A percentile compares a stretch with the other conserved stretches of the same genome.
Evolutionary conservation across 2,113 vertebrate species (phyloP).

Genomic region (Boulengeromyrus knoepffleri): DNA sequence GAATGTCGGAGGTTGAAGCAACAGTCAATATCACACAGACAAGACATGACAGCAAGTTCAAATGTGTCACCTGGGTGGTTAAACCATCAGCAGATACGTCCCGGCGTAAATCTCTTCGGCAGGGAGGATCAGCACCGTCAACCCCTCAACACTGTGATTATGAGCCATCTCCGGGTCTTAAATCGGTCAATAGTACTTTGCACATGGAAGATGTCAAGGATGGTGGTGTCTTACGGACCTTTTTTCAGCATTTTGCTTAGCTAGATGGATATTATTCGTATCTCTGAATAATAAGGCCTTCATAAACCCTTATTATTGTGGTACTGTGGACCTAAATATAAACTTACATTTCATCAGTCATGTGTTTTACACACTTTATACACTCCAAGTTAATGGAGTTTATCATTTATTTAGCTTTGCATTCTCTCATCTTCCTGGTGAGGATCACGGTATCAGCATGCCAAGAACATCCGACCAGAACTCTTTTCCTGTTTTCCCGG

Average conservation of each 20-base stretch:
- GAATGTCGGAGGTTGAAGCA: not conserved
- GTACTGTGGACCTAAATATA: not conserved
- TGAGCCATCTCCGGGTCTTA: not conserved
- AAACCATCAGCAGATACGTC: not conserved
- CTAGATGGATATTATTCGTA: not conserved
- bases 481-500: not conserved
- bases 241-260: not conserved
- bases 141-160: not conserved
- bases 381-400: not conserved
- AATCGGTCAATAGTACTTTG: not conserved
- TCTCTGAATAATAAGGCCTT: not conserved
- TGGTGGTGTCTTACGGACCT: not conserved
- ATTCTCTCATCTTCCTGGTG: not conserved
- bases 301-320: not conserved
- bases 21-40: constrained; percentile 2
- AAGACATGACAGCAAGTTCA: not conserved
- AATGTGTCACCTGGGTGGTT: not conserved
- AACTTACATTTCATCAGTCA: not conserved
- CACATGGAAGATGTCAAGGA: not conserved
- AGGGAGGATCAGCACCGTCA: not conserved
- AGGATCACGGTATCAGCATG: not conserved
- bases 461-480: not conserved
- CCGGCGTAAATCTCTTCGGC: not conserved
- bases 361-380: not conserved
- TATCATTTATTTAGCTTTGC: not conserved